Percentiles rank a stretch among this genome's conserved stretches.
Evolutionary conservation across 2,113 vertebrate species (phyloP).

Genomic region (Tupaia tana): DNA sequence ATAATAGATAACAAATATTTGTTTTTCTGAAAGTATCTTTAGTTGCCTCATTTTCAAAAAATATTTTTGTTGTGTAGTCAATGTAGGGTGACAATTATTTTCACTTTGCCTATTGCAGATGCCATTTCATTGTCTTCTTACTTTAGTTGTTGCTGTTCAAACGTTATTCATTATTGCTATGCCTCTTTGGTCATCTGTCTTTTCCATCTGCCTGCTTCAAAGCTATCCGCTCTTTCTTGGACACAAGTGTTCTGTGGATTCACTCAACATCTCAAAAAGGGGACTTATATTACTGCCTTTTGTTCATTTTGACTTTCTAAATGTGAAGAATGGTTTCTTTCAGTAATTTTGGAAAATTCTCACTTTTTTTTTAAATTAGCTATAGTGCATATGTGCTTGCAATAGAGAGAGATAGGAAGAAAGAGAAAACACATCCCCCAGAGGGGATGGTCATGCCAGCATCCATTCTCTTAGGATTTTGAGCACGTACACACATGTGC

Average conservation of each 20-base stretch:
- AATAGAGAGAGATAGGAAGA: too few species aligned
- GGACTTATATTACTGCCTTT: background rate
- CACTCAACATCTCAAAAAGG: background rate
- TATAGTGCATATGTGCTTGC: too few species aligned
- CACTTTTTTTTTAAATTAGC: background rate
- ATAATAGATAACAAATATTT: background rate
- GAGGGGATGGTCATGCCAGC: too few species aligned
- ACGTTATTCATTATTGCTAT: background rate
- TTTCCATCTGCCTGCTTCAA: background rate
- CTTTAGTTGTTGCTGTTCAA: background rate
- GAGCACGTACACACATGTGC: too few species aligned
- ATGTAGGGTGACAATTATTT: background rate
- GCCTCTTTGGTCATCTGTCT: background rate
- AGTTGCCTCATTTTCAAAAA: background rate
- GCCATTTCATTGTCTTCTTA: background rate
- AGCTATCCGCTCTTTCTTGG: background rate
- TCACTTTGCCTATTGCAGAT: background rate
- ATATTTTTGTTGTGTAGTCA: background rate
- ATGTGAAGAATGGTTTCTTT: background rate
- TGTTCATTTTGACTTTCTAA: background rate
- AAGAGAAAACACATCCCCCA: too few species aligned
- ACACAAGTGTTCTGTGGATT: background rate
- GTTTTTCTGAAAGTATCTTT: constrained; percentile 11
- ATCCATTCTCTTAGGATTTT: too few species aligned
- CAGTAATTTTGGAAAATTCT: background rate